A percentile compares a stretch with the other conserved stretches of the same genome.
phyloP scores from a whole-genome alignment of 2,888 invertebrate genomes.

The Augochlorella aurata region DNA sequence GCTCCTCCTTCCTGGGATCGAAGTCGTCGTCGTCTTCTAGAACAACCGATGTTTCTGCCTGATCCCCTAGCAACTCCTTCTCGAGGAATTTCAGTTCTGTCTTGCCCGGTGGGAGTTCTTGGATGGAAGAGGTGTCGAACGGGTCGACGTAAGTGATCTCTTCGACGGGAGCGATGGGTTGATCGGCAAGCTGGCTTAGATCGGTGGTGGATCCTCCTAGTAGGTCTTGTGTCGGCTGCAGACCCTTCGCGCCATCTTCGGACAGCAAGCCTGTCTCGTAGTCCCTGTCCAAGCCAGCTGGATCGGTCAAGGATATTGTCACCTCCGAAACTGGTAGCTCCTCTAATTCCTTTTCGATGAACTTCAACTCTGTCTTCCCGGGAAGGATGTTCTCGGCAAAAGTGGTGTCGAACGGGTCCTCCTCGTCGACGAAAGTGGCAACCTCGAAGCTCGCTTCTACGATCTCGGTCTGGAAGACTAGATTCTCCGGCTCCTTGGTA shows the following conservation, averaged over 20 bases:
- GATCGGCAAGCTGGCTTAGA: constrained; percentile 86
- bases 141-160: constrained; percentile 89
- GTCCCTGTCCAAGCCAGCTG: constrained; percentile 82
- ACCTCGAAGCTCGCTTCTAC: constrained; percentile 77
- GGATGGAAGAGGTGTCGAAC: constrained; percentile 92
- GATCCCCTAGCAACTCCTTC: constrained; percentile 87
- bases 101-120: constrained; percentile 88
- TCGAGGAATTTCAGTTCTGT: constrained; percentile 91
- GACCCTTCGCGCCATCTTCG: constrained; percentile 12
- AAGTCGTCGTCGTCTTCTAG: constrained; percentile 86
- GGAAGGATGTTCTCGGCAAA: constrained; percentile 90
- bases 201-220: constrained; percentile 91
- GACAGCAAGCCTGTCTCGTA: constrained; percentile 77
- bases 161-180: constrained; percentile 86
- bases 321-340: constrained; percentile 82
- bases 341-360: constrained; percentile 85
- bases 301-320: constrained; percentile 86
- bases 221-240: constrained; percentile 85
- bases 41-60: constrained; percentile 71
- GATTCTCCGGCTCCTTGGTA: constrained; percentile 79
- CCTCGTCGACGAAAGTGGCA: constrained; percentile 83
- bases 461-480: constrained; percentile 76
- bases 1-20: constrained; percentile 89
- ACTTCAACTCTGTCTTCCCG: constrained; percentile 84
- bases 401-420: constrained; percentile 93